phyloP scores from a whole-genome alignment of 2,888 invertebrate species.

The Philopedon plagiatum region DNA sequence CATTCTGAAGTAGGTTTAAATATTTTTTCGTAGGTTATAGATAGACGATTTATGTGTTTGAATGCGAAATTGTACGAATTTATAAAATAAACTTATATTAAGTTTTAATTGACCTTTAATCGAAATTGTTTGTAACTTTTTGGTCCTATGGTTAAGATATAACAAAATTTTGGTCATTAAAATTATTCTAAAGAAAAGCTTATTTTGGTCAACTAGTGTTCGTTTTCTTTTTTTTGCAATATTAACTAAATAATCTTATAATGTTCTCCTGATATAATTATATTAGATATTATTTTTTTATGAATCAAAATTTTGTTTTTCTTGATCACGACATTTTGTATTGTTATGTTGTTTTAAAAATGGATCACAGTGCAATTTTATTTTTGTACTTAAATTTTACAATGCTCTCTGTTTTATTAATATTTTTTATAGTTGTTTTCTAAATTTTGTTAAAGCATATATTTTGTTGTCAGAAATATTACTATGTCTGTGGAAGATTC shows the following conservation, averaged over 20 bases:
- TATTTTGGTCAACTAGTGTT: no score
- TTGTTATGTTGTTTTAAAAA: constrained; percentile 23
- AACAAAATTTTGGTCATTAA: constrained; percentile 1
- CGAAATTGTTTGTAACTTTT: constrained; percentile 17
- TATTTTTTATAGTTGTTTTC: constrained; percentile 47
- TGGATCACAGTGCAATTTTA: constrained; percentile 41
- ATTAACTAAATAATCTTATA: no score
- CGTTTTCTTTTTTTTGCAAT: no score
- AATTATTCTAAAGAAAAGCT: no score
- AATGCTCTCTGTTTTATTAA: constrained; percentile 55
- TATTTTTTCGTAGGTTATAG: constrained; percentile 34
- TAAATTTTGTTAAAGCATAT: constrained; percentile 20
- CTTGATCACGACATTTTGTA: not conserved
- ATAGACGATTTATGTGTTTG: constrained; percentile 27
- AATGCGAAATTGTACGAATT: constrained; percentile 17
- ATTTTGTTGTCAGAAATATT: constrained; percentile 11
- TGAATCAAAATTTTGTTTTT: constrained; percentile 5
- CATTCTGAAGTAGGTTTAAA: constrained; percentile 41
- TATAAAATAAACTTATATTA: constrained; percentile 43
- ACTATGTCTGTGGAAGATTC: not conserved
- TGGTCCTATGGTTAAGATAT: not conserved
- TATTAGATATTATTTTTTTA: no score
- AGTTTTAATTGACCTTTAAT: constrained; percentile 36
- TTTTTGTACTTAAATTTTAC: constrained; percentile 41
- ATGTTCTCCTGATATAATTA: no score